Base-by-base conservation (phyloP, 2,797 vertebrate species). In the Aselliscus stoliczkanus region DNA sequence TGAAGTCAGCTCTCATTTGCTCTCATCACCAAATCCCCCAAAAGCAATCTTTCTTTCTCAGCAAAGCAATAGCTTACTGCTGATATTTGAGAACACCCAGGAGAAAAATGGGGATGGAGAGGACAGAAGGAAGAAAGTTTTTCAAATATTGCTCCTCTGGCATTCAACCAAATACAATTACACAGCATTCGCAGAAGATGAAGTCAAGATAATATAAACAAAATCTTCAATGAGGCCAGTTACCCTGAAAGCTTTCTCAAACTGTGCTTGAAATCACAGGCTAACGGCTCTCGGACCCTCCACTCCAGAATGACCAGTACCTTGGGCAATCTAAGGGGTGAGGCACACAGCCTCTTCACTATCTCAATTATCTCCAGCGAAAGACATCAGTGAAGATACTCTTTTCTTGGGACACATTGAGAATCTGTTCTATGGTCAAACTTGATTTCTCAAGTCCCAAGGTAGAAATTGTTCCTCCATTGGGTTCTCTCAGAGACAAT, bases 91-190 rank as follows among this genome's bases (percentile, higher is more conserved):
- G 95, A 95, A 97, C 56, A 89, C 90, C 62, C 97, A 37, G 60
- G 83, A 96, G 81, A 91, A 94, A 96, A 80, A 70, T 0, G 60
- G 88, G 62, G 77, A 56, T 23, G 50, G 86, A 67, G 90, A 90
- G 37, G 0, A 83, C n/a, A 70, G 76, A 93, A 62, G 42, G 42
- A 50, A 91, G 82, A 90, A 44, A 7, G 18, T 81, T 75, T 94
- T 82, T 85, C 79, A 86, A 97, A 90, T 70, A 92, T 17, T 73
- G 93, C 88, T 65, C 92, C 96, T 96, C 77, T 97, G 95, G 88
- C 93, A 93, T 50, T 44, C 82, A 52, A 97, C 4, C 8, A 98
- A 97, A 96, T 81, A 76, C 77, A 96, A 96, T 96, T 96, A 97
- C 80, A 95, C 54, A 96, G 20, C 39, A 92, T 64, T 60, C 64